These are phyloP conservation scores for Tachysurus fulvidraco DNA, from an alignment of 2,113 vertebrate genomes.

Conservation along the genomic window DNA sequence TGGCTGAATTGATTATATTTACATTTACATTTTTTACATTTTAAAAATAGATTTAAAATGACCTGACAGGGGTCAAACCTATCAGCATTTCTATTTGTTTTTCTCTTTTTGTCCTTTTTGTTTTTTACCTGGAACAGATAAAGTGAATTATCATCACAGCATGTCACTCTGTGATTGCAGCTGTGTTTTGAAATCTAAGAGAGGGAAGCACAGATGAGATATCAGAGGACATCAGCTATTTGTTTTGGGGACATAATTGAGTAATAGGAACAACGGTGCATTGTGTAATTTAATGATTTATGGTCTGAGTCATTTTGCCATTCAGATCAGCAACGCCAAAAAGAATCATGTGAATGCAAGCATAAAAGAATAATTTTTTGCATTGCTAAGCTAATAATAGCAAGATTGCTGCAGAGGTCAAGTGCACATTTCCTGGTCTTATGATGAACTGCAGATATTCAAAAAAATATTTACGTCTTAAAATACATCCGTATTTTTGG, in stretches of 20 bases:
- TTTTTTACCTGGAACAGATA: background rate
- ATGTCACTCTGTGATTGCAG: slow-evolving; percentile 10
- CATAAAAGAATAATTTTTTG: slow-evolving; percentile 48
- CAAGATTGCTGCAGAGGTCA: slow-evolving; percentile 40
- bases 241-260: slow-evolving; percentile 17
- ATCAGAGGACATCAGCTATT: slow-evolving; percentile 23
- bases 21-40: background rate
- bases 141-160: background rate
- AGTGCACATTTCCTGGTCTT: slow-evolving; percentile 48
- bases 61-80: background rate
- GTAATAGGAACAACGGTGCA: slow-evolving; percentile 13
- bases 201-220: background rate
- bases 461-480: slow-evolving; percentile 45
- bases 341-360: slow-evolving; percentile 42
- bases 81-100: slow-evolving; percentile 26
- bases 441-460: slow-evolving; percentile 43
- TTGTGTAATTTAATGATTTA: slow-evolving; percentile 19
- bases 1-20: background rate
- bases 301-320: background rate
- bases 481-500: slow-evolving; percentile 54
- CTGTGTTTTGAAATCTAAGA: slow-evolving; percentile 20
- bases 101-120: background rate
- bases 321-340: background rate
- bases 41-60: slow-evolving; percentile 1
- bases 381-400: slow-evolving; percentile 49